Base-by-base conservation (phyloP, 64 coral and sea anemone genomes). In the Hydrozoanthus tunicans region DNA sequence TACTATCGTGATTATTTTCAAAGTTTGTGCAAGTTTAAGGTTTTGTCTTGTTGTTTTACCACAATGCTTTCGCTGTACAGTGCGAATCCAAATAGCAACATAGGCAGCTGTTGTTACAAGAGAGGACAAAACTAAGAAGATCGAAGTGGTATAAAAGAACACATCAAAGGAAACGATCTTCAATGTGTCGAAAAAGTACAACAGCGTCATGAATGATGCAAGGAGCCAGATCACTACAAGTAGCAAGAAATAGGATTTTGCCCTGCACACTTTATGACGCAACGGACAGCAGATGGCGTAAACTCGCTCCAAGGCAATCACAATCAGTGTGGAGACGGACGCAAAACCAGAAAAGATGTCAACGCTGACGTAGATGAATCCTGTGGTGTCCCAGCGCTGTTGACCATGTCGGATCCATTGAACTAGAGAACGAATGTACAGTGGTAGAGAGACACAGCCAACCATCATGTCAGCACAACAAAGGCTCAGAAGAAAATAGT, bases 261-360 rank as follows among this genome's bases (percentile, higher is more conserved):
- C 77, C 5, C 89, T 82, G 11, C 92, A 91, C 3, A 91, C 84
- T 55, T 91, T 70, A 56, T 97, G 95, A 6, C 70, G 89, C 9
- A 97, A 78, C 2, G 95, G 92, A 12, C 55, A 83, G 51, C 79
- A 93, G 43, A 97, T 97, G 10, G 95, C 95, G 3, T 90, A 94
- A 5, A 97, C 78, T 56, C 95, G 83, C 17, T 97, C 92, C 14
- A 94, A 24, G 5, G 92, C 95, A 56, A 97, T 97, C 12, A 97
- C 91, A 1, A 93, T 91, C 0, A 97, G 95, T 6, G 95, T 97
- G 58, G 89, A 97, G 26, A 90, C 81, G 7, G 95, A 97, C 8
- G 92, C 95, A 24, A 97, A 78, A 43, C 95, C 89, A 26, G 89
- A 94, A 59, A 94, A 94, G 10, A 97, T 85, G 54, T 97, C 95